Conservation (phyloP, 2,888 invertebrate genomes). For the Cheilosia scutellata region DNA sequence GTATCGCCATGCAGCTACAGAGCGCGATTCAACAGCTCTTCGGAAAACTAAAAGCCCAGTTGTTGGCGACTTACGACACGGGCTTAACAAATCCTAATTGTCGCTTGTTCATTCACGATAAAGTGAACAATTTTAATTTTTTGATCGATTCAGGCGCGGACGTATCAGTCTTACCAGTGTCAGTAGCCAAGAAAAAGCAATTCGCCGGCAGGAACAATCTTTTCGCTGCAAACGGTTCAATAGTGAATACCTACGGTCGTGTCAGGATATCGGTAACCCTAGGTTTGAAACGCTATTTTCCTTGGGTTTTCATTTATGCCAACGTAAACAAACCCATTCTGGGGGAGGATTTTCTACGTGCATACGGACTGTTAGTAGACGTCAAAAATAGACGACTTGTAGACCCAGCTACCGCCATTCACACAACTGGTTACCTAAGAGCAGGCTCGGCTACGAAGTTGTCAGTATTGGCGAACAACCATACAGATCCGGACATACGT, state of each 20-base stretch:
- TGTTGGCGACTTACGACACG: constrained; percentile 24
- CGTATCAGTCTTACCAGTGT: background rate
- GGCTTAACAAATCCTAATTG: background rate
- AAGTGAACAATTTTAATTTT: background rate
- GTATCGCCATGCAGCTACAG: background rate
- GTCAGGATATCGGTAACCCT: background rate
- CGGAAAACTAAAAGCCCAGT: constrained; percentile 28
- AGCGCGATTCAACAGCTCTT: background rate
- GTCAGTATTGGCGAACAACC: background rate
- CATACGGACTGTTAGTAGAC: background rate
- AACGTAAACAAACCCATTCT: background rate
- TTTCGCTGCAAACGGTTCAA: background rate
- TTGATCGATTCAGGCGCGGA: background rate
- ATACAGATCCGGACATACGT: background rate
- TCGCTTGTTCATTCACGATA: background rate
- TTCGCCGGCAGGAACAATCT: background rate
- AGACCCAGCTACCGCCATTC: background rate
- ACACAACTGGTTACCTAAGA: too few relatives aligned
- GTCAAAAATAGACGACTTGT: background rate
- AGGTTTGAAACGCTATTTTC: background rate
- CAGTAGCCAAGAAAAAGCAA: background rate
- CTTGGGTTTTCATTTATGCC: background rate
- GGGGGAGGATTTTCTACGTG: background rate
- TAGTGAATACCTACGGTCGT: background rate
- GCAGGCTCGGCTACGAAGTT: background rate